Conservation (phyloP, 2,888 invertebrate genomes). For the Andrena hattorfiana region DNA sequence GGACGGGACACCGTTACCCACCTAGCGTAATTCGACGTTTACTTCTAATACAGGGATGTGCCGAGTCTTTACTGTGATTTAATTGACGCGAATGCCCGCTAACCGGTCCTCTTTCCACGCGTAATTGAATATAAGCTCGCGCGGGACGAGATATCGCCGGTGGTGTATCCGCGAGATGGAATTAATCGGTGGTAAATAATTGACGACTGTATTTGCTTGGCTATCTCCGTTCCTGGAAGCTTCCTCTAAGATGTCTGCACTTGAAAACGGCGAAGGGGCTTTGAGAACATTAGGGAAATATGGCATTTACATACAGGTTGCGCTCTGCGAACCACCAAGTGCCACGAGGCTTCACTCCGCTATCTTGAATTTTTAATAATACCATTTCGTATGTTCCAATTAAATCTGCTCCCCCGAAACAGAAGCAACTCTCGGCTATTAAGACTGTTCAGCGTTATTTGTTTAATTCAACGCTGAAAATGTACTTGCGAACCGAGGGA, state of each 20-base stretch:
- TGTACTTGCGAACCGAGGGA: slow-evolving; percentile 1
- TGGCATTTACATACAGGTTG: no score
- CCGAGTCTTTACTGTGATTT: slow-evolving; percentile 32
- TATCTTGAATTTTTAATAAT: no score
- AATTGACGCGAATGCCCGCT: slow-evolving; percentile 16
- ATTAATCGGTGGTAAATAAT: slow-evolving; percentile 30
- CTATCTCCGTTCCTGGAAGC: background rate
- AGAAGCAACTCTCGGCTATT: no score
- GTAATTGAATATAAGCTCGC: slow-evolving; percentile 41
- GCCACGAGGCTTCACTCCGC: no score
- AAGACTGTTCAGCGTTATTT: background rate
- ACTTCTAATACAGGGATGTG: background rate
- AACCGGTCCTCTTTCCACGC: slow-evolving; percentile 29
- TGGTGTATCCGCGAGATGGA: slow-evolving; percentile 3
- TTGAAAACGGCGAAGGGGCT: background rate
- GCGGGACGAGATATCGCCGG: slow-evolving; percentile 10
- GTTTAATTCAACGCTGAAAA: slow-evolving; percentile 8
- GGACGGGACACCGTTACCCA: slow-evolving; percentile 35
- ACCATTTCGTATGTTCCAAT: no score
- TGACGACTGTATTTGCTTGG: slow-evolving; percentile 16
- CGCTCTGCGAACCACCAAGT: no score
- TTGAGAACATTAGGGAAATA: background rate
- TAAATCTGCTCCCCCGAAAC: no score
- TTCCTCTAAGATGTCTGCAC: background rate
- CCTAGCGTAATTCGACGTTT: slow-evolving; percentile 31